These are phyloP conservation scores for Apteryx mantelli DNA, from an alignment of 2,113 vertebrate species.

Conservation along the genomic window DNA sequence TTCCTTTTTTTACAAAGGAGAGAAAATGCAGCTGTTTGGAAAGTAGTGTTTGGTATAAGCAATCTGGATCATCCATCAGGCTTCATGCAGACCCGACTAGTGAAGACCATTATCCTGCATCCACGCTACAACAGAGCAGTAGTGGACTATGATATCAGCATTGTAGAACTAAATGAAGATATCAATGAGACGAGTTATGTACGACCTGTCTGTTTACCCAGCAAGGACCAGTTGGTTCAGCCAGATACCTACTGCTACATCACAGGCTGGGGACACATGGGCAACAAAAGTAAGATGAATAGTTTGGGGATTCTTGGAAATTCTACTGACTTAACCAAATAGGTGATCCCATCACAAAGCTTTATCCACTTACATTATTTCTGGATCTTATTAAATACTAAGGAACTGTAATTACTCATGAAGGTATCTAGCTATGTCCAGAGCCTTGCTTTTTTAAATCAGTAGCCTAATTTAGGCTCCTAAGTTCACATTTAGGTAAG, in stretches of 20 bases:
- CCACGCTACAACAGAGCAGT: slow-evolving; percentile 92
- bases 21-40: slow-evolving; percentile 89
- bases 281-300: slow-evolving; percentile 88
- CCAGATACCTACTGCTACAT: slow-evolving; percentile 95
- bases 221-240: slow-evolving; percentile 71
- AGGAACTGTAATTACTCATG: neutral
- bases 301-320: neutral
- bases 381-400: neutral
- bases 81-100: slow-evolving; percentile 85
- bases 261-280: slow-evolving; percentile 97
- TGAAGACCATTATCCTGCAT: slow-evolving; percentile 89
- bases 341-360: neutral
- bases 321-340: neutral
- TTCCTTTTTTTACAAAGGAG: slow-evolving; percentile 69
- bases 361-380: neutral
- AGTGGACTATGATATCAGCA: slow-evolving; percentile 96
- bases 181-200: slow-evolving; percentile 87
- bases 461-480: neutral
- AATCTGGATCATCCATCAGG: slow-evolving; percentile 90
- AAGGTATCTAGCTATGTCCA: neutral
- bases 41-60: slow-evolving; percentile 91
- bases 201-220: slow-evolving; percentile 89
- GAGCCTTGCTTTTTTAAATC: neutral
- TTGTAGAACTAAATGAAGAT: slow-evolving; percentile 86
- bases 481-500: neutral